Conservation (phyloP, 1,140 invertebrate species). For the Dryas iulia region DNA sequence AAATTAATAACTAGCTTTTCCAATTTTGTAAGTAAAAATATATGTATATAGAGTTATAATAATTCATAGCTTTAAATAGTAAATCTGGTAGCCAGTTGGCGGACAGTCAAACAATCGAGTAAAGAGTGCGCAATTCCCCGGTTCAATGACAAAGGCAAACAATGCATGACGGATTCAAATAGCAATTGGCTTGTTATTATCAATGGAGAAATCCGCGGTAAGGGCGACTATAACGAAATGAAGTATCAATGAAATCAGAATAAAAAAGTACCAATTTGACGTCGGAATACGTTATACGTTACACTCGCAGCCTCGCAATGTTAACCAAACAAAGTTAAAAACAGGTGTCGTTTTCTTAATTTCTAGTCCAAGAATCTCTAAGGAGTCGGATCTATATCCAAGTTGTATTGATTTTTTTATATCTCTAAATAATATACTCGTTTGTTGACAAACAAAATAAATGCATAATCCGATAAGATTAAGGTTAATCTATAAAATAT, state of each 20-base stretch:
- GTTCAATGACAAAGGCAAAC: constrained; percentile 68
- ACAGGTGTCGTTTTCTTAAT: too few relatives aligned
- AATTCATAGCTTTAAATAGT: constrained; percentile 4
- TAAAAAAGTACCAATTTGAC: constrained; percentile 46
- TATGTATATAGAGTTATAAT: not conserved
- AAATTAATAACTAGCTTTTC: too few relatives aligned
- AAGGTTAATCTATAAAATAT: too few relatives aligned
- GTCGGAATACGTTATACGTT: constrained; percentile 21
- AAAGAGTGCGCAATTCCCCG: constrained; percentile 49
- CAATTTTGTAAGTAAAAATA: too few relatives aligned
- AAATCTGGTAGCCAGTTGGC: constrained; percentile 30
- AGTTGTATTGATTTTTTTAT: too few relatives aligned
- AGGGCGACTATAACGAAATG: constrained; percentile 51
- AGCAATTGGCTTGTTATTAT: constrained; percentile 59
- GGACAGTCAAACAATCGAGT: constrained; percentile 47
- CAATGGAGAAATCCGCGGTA: constrained; percentile 67
- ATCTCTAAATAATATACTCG: too few relatives aligned
- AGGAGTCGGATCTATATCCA: too few relatives aligned
- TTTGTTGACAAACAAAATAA: too few relatives aligned
- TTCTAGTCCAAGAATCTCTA: not conserved
- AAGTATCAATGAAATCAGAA: constrained; percentile 46
- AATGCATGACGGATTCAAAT: constrained; percentile 52
- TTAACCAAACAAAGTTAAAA: constrained; percentile 18
- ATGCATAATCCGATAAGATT: too few relatives aligned
- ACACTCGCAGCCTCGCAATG: too few relatives aligned